Evolutionary conservation across 2,113 vertebrate species (phyloP).

Genomic region (Gadus chalcogrammus): DNA sequence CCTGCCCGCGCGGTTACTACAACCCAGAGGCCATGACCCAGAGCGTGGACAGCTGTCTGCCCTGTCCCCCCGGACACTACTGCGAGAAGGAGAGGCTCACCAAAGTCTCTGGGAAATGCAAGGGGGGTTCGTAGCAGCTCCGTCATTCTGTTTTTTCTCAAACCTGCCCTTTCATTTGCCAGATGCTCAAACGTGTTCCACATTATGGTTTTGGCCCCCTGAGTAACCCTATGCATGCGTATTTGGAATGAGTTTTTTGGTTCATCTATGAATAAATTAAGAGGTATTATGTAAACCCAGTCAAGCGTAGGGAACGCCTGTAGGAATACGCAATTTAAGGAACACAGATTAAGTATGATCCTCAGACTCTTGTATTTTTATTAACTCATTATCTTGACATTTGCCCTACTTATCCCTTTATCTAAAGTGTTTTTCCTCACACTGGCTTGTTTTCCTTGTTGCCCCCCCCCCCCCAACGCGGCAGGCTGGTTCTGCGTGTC

Average conservation of each 20-base stretch:
- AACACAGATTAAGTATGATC: too few species aligned
- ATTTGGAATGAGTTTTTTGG: not conserved
- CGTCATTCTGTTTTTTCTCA: not conserved
- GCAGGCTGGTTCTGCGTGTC: constrained; percentile 93
- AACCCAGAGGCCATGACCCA: constrained; percentile 88
- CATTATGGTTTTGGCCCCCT: not conserved
- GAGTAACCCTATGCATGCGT: not conserved
- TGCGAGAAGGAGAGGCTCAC: constrained; percentile 86
- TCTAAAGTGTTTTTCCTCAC: constrained; percentile 2
- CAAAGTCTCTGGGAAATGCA: constrained; percentile 81
- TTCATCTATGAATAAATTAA: not conserved
- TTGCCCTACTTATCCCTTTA: too few species aligned
- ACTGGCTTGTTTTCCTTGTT: constrained; percentile 19
- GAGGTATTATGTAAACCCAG: too few species aligned
- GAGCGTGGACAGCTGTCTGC: constrained; percentile 91
- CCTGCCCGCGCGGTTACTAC: constrained; percentile 92
- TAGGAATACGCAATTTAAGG: too few species aligned
- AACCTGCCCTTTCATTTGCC: too few species aligned
- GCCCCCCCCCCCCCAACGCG: not conserved
- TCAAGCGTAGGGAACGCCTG: too few species aligned
- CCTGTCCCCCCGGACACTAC: constrained; percentile 87
- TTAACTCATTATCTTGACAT: too few species aligned
- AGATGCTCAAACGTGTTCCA: too few species aligned
- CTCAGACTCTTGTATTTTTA: too few species aligned
- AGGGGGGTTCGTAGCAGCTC: constrained; percentile 76